A percentile compares a stretch with the other conserved stretches of the same genome.
Conservation (phyloP, 1,140 invertebrate species). For the Lanistes nyassanus region DNA sequence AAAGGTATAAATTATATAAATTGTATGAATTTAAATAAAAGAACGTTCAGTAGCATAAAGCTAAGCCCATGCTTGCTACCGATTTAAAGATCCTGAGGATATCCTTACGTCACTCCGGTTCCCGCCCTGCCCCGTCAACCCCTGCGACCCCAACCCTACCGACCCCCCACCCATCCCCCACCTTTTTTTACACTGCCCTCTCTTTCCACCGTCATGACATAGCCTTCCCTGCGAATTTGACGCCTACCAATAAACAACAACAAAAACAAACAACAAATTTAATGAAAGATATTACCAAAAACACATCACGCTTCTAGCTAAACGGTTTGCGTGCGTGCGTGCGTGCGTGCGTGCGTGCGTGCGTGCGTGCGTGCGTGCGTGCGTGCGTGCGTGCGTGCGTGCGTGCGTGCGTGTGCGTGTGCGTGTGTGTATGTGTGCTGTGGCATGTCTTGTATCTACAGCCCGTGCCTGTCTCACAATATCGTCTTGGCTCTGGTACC, state of each 20-base stretch:
- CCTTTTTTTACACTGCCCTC: conserved; percentile 2
- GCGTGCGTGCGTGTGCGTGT: conserved; percentile 10
- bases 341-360: background rate
- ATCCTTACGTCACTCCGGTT: background rate
- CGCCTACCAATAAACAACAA: background rate
- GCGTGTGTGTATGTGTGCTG: background rate
- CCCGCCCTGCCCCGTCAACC: background rate
- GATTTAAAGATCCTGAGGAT: too few species aligned
- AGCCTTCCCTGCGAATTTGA: background rate
- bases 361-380: conserved; percentile 12
- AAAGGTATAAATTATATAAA: too few species aligned
- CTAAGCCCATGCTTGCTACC: too few species aligned
- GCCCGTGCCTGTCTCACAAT: too few species aligned
- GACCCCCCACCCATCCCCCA: background rate
- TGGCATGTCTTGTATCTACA: too few species aligned
- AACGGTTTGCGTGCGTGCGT: conserved; percentile 6
- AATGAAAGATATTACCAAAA: background rate
- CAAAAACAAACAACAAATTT: background rate
- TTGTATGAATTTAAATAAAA: too few species aligned
- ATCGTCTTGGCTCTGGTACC: background rate
- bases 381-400: conserved; percentile 12
- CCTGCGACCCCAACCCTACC: background rate
- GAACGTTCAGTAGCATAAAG: too few species aligned
- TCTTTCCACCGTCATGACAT: background rate
- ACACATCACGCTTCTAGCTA: background rate